Base-by-base conservation (phyloP, 1,140 invertebrate genomes). In the Varroa destructor region DNA sequence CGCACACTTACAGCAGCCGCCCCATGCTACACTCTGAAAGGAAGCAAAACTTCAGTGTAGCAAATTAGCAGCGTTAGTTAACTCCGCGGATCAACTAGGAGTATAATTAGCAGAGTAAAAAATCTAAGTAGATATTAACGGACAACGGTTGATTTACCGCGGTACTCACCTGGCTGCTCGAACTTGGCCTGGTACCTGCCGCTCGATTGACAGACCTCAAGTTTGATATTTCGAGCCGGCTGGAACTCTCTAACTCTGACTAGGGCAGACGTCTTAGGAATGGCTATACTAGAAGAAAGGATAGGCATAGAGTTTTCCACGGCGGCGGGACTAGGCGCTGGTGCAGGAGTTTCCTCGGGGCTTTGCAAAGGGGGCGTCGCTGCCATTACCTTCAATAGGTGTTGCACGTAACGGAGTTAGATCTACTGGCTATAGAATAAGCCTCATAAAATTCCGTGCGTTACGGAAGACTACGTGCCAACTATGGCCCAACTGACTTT, bases 301-400 rank as follows among this genome's bases (percentile, higher is more conserved):
- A 46, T 77, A 78, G 54, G 75, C 46, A 51, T 8, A 51, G 46
- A 51, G 46, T 5, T 51, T 51, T 51, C 46, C 46, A 8, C 4
- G 4, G 8, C 46, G 46, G 46, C 46, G 70, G 46, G 71, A 51
- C 46, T 61, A n/a, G n/a, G 54, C 55, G 12, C 46, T 40, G 10
- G 1, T 1, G 1, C 25, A 12, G 56, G 6, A 1, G 42, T 37
- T 46, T 57, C 6, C 14, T 58, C 36, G 55, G 54, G 43, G 51
- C n/a, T 42, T 8, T 43, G 64, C 56, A 56, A 51, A 37, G 46
- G 56, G 43, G 70, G 37, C 51, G 51, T 58, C 58, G 61, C 61
- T 43, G 46, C 61, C 61, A 67, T 67, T 43, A 67, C 61, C 61
- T 67, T 40, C n/a, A 37, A 12, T 51, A 51, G 46, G 8, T 3